Conservation (phyloP, 2,113 vertebrate species). For the Neopipo cinnamomea region DNA sequence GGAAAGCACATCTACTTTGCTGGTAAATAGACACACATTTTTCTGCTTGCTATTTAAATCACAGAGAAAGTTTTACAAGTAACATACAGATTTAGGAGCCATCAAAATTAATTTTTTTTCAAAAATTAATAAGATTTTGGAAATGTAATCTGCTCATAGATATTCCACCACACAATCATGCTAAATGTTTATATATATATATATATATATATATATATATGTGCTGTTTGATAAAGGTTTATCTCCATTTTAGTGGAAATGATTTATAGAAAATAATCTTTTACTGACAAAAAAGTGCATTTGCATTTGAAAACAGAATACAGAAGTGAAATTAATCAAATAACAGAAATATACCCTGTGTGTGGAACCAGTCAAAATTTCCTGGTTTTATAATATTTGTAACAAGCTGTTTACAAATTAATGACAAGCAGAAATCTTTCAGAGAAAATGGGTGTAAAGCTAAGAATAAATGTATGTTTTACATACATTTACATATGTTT, state of each 20-base stretch:
- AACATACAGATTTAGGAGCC: neutral
- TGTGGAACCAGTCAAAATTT: neutral
- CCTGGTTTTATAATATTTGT: neutral
- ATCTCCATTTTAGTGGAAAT: neutral
- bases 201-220: neutral
- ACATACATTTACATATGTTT: neutral
- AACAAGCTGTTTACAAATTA: neutral
- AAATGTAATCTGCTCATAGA: neutral
- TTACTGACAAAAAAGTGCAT: neutral
- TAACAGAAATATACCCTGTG: neutral
- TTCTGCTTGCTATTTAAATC: neutral
- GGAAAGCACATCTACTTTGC: neutral
- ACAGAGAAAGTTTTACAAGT: neutral
- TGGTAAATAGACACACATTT: neutral
- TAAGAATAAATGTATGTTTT: neutral
- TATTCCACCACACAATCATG: neutral
- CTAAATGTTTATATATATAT: neutral
- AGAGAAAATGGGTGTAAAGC: neutral
- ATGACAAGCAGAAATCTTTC: neutral
- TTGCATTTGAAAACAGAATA: neutral
- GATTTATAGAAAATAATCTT: neutral
- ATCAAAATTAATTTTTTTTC: neutral
- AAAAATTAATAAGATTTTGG: neutral
- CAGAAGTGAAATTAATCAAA: neutral
- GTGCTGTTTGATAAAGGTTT: neutral